Percentiles rank a stretch among this genome's conserved stretches.
phyloP scores from a whole-genome alignment of 2,113 vertebrate species.

The Pachypanchax playfairii region DNA sequence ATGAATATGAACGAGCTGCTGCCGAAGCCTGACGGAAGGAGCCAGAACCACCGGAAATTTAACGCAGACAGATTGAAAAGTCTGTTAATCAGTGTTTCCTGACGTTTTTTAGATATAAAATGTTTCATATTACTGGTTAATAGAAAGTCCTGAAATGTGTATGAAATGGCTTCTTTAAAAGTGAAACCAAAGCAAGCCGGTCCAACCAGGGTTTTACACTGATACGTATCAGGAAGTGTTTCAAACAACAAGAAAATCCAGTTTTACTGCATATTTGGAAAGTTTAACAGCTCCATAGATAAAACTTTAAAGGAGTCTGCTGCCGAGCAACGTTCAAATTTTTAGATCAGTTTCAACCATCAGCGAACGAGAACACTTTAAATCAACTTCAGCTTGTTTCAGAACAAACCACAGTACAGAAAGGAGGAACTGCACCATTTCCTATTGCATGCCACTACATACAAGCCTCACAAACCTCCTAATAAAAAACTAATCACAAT shows the following conservation, averaged over 20 bases:
- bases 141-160: no score
- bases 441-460: background rate
- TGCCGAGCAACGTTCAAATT: background rate
- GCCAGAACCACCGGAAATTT: no score
- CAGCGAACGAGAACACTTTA: no score
- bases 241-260: background rate
- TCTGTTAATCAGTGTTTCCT: no score
- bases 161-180: slow-evolving; percentile 1
- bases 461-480: background rate
- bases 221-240: slow-evolving; percentile 36
- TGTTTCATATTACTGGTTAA: no score
- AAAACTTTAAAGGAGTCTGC: background rate
- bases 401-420: background rate
- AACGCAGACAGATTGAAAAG: no score
- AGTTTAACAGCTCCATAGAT: background rate
- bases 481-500: background rate
- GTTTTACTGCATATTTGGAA: slow-evolving; percentile 20
- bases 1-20: no score
- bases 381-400: background rate
- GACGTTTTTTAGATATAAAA: no score
- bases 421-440: rapidly evolving
- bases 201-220: slow-evolving; percentile 1
- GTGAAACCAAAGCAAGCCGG: slow-evolving; percentile 9
- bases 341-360: no score
- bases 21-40: no score